Base-by-base conservation (phyloP, 2,888 invertebrate species). In the Meghimatium bilineatum region DNA sequence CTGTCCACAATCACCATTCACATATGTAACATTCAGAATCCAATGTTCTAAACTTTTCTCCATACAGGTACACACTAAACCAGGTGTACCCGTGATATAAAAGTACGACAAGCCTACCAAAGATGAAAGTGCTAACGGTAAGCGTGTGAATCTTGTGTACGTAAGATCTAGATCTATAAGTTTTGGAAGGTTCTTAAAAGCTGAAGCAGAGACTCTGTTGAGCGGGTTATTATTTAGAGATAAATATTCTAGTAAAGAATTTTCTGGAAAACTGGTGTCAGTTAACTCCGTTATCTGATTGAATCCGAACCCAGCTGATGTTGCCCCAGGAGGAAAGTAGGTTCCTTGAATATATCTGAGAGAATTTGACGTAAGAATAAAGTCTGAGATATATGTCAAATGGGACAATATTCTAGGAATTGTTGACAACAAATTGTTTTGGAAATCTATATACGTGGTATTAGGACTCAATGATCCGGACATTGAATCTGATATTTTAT, bases 201-300 rank as follows among this genome's bases (percentile, higher is more conserved):
- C 76, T 2, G 26, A 26, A 34, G 10, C 1, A 8, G 76, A 34
- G 8, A 76, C 34, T 23, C 3, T 34, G 0, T n/a, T 76, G 2
- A 76, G 29, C 12, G 76, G 76, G 44, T 76, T 76, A 26, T 60
- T 56, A 14, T 38, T 60, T 32, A 76, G 32, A 32, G 34, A 29
- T 60, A 60, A 3, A 36, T 32, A 36, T 8, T 49, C n/a, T 23
- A 76, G 12, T 10, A 17, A 0, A 34, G 23, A n/a, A 26, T 38
- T 34, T 56, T 34, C 60, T 36, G 76, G 76, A 38, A 76, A 76
- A 23, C 60, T 60, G 3, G 34, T n/a, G n/a, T 60, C 76, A 6
- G 56, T 36, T 76, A 76, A 10, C 29, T 76, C 60, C 12, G 76
- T 76, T 20, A 76, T 34, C 2, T 6, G 26, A 32, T 76, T 76